Percentiles rank a stretch among this genome's conserved stretches.
These are phyloP conservation scores for Epirrita christyi DNA, from an alignment of 2,888 invertebrate species.

Conservation along the genomic window DNA sequence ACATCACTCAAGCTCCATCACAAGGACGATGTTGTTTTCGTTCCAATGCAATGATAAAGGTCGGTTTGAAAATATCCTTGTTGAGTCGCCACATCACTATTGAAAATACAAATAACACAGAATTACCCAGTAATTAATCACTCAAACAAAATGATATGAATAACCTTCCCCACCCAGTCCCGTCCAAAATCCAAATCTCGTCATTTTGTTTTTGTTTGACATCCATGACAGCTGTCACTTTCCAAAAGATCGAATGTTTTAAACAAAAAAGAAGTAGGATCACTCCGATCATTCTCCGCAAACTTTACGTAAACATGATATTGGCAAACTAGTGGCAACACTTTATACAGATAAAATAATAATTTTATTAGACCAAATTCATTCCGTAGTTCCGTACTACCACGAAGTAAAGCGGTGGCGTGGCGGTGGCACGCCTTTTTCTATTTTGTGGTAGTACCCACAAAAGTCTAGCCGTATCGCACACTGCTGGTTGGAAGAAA, in stretches of 20 bases:
- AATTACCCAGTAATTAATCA: slow-evolving; percentile 62
- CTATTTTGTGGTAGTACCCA: too few species aligned
- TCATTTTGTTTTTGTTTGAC: slow-evolving; percentile 38
- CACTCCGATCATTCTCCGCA: too few species aligned
- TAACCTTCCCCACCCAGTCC: slow-evolving; percentile 55
- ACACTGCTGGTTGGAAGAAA: too few species aligned
- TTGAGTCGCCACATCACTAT: slow-evolving; percentile 24
- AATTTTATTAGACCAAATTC: too few species aligned
- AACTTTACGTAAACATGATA: too few species aligned
- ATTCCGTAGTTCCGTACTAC: too few species aligned
- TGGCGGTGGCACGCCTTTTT: too few species aligned
- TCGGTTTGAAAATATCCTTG: slow-evolving; percentile 28
- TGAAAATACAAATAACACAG: slow-evolving; percentile 43
- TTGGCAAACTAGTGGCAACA: too few species aligned
- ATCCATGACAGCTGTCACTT: slow-evolving; percentile 28
- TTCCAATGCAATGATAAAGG: slow-evolving; percentile 21
- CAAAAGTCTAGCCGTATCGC: too few species aligned
- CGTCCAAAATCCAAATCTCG: slow-evolving; percentile 37
- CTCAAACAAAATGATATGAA: slow-evolving; percentile 55
- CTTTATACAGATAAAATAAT: too few species aligned
- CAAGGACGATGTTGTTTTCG: slow-evolving; percentile 25
- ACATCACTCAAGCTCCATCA: slow-evolving; percentile 45
- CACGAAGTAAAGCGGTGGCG: too few species aligned
- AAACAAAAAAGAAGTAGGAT: too few species aligned
- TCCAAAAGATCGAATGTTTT: background rate